These are phyloP conservation scores for Scaptomyza cyrtandrae DNA, from an alignment of 2,888 invertebrate species.

Conservation along the genomic window DNA sequence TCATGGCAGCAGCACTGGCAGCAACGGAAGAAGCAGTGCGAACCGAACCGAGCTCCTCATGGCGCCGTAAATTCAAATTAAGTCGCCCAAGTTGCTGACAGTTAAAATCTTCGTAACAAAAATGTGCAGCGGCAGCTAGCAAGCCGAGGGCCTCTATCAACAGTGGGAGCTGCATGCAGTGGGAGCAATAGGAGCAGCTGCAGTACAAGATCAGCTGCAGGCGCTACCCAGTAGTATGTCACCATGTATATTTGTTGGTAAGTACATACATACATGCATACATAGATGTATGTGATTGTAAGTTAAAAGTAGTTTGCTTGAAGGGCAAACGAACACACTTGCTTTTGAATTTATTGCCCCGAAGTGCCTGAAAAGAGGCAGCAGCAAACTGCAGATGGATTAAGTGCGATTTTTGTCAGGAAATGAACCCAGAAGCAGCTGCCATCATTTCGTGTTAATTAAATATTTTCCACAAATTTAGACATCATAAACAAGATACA, in stretches of 20 bases:
- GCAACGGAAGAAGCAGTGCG: slow-evolving; percentile 15
- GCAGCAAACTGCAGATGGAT: slow-evolving; percentile 71
- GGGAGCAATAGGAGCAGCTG: slow-evolving; percentile 7
- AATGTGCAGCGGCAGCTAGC: slow-evolving; percentile 69
- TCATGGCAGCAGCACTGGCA: slow-evolving; percentile 7
- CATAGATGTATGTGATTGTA: slow-evolving; percentile 24
- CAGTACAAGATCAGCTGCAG: slow-evolving; percentile 53
- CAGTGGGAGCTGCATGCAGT: slow-evolving; percentile 7
- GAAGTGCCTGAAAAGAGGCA: slow-evolving; percentile 52
- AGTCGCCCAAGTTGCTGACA: slow-evolving; percentile 79
- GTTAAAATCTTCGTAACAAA: slow-evolving; percentile 76
- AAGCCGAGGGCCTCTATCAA: slow-evolving; percentile 40
- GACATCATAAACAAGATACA: slow-evolving; percentile 10
- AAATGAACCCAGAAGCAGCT: slow-evolving; percentile 13
- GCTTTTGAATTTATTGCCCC: slow-evolving; percentile 67
- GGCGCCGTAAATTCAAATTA: slow-evolving; percentile 78
- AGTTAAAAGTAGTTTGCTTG: slow-evolving; percentile 65
- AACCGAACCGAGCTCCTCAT: slow-evolving; percentile 61
- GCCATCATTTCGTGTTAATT: slow-evolving; percentile 61
- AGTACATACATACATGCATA: not conserved
- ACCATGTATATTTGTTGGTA: slow-evolving; percentile 19
- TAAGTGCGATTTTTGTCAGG: slow-evolving; percentile 54
- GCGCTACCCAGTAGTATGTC: slow-evolving; percentile 34
- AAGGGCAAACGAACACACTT: slow-evolving; percentile 59
- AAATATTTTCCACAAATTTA: slow-evolving; percentile 47